Conservation (phyloP, 2,113 vertebrate genomes). For the Vanacampus margaritifer region DNA sequence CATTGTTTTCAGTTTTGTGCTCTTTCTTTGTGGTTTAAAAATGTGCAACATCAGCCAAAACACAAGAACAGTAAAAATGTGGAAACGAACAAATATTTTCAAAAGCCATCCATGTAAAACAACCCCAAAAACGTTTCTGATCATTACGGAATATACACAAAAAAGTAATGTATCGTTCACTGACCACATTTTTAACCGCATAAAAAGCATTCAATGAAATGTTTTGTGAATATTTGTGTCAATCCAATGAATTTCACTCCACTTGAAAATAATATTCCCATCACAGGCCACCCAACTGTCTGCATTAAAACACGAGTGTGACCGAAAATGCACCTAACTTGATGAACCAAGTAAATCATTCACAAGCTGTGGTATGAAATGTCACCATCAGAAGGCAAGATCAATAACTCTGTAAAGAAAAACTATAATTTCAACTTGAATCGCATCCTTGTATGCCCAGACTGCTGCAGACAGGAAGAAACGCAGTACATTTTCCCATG, state of each 20-base stretch:
- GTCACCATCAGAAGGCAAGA: not conserved
- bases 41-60: not conserved
- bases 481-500: conserved; percentile 54
- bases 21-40: not conserved
- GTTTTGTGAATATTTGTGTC: not conserved
- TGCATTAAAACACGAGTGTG: not conserved
- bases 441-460: conserved; percentile 24
- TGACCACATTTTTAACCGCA: not conserved
- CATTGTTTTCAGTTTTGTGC: conserved; percentile 9
- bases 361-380: not conserved
- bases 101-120: not conserved
- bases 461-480: conserved; percentile 31
- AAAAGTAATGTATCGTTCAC: not conserved
- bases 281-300: not conserved
- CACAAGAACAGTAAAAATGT: not conserved
- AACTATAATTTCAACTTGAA: not conserved
- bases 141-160: not conserved
- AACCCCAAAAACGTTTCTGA: not conserved
- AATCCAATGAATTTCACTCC: not conserved
- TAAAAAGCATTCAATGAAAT: not conserved
- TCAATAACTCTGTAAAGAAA: not conserved
- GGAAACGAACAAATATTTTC: not conserved
- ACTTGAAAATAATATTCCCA: not conserved
- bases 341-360: not conserved
- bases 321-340: not conserved